phyloP scores from a whole-genome alignment of 2,888 invertebrate species.

The Protodeltote pygarga region DNA sequence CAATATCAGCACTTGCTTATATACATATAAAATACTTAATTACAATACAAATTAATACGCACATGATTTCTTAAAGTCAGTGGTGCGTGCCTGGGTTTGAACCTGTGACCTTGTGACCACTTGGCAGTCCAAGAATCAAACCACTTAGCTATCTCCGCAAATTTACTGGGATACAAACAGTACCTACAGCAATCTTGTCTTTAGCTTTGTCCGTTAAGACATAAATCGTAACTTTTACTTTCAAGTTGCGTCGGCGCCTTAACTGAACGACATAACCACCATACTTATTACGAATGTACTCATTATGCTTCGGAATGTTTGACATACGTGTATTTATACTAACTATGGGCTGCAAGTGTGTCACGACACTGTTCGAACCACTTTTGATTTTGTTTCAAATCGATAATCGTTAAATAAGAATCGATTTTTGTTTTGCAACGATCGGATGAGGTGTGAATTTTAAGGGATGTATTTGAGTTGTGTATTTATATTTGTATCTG shows the following conservation, averaged over 20 bases:
- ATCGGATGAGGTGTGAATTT: neutral
- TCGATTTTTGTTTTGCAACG: slow-evolving; percentile 8
- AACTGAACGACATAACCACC: slow-evolving; percentile 59
- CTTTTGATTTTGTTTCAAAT: slow-evolving; percentile 70
- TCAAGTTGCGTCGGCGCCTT: slow-evolving; percentile 62
- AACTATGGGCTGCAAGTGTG: slow-evolving; percentile 62
- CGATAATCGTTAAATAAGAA: slow-evolving; percentile 26
- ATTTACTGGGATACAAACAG: too few species aligned
- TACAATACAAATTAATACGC: too few species aligned
- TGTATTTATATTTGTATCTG: too few species aligned
- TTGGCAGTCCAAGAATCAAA: too few species aligned
- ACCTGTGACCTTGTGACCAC: too few species aligned
- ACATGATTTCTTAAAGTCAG: too few species aligned
- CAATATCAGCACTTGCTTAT: too few species aligned
- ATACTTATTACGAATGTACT: slow-evolving; percentile 78
- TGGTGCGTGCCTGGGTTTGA: too few species aligned
- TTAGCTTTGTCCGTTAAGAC: slow-evolving; percentile 3
- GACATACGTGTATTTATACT: slow-evolving; percentile 69
- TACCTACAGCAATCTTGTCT: too few species aligned
- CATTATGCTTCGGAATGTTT: slow-evolving; percentile 74
- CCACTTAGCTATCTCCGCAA: too few species aligned
- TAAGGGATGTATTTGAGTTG: neutral
- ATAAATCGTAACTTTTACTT: slow-evolving; percentile 51
- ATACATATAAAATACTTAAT: too few species aligned
- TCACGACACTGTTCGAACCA: slow-evolving; percentile 64